Evolutionary conservation across 2,888 invertebrate species (phyloP).

Genomic region (Lypha dubia): DNA sequence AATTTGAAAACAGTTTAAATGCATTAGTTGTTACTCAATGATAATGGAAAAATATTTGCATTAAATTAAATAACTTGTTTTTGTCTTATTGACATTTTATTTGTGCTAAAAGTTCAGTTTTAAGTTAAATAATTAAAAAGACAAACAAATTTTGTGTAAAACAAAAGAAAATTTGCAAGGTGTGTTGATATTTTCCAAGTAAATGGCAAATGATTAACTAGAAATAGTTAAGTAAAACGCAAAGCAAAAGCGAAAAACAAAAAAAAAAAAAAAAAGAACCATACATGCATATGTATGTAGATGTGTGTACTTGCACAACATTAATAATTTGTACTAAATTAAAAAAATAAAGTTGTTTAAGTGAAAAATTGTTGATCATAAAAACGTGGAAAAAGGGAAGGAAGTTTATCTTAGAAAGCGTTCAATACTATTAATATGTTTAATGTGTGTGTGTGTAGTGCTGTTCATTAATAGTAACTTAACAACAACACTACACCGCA

Average conservation of each 20-base stretch:
- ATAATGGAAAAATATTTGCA: not conserved
- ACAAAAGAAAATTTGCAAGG: constrained; percentile 50
- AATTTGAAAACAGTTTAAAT: constrained; percentile 21
- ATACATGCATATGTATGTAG: constrained; percentile 3
- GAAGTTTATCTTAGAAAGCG: constrained; percentile 35
- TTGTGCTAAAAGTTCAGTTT: constrained; percentile 33
- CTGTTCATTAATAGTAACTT: constrained; percentile 36
- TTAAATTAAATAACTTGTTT: constrained; percentile 1
- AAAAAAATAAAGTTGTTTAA: constrained; percentile 53
- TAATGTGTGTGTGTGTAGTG: not conserved
- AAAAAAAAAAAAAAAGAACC: constrained; percentile 33
- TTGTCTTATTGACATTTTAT: not conserved
- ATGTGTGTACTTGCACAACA: not conserved
- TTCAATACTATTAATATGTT: constrained; percentile 10
- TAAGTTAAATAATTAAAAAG: constrained; percentile 7
- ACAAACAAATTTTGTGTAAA: constrained; percentile 26
- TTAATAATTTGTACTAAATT: not conserved
- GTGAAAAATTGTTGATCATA: constrained; percentile 20
- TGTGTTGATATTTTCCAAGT: constrained; percentile 60
- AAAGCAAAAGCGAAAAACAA: constrained; percentile 20
- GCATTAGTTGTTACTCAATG: constrained; percentile 9
- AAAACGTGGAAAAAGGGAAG: constrained; percentile 21
- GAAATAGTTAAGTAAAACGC: constrained; percentile 45
- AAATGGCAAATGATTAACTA: constrained; percentile 56
- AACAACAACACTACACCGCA: constrained; percentile 31